Conservation (phyloP, 2,888 invertebrate genomes). For the Xestobium rufovillosum region DNA sequence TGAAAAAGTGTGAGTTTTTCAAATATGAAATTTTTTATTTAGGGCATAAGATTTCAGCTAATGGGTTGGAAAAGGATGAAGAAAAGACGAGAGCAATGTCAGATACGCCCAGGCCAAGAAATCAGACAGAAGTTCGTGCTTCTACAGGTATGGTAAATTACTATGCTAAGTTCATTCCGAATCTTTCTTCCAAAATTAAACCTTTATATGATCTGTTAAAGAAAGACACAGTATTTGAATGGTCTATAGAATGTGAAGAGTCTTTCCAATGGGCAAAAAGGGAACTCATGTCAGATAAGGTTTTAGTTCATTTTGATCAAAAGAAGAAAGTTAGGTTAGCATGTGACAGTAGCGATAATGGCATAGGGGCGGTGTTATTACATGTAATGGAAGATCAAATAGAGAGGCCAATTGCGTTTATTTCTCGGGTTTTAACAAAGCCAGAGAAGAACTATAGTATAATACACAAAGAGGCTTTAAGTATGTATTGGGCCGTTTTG, state of each 20-base stretch:
- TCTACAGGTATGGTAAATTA: slow-evolving; percentile 35
- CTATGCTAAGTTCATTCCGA: slow-evolving; percentile 34
- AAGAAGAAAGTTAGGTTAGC: slow-evolving; percentile 12
- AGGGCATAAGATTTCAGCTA: no score
- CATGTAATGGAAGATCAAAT: slow-evolving; percentile 16
- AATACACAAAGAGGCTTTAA: slow-evolving; percentile 19
- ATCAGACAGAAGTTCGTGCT: slow-evolving; percentile 24
- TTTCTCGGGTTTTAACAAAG: slow-evolving; percentile 17
- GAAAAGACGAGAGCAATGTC: no score
- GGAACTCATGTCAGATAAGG: slow-evolving; percentile 18
- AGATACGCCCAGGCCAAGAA: slow-evolving; percentile 23
- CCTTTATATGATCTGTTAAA: slow-evolving; percentile 34
- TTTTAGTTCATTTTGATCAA: slow-evolving; percentile 12
- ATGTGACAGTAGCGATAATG: slow-evolving; percentile 14
- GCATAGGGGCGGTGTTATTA: slow-evolving; percentile 15
- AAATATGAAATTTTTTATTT: slow-evolving; percentile 25
- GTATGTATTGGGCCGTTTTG: slow-evolving; percentile 18
- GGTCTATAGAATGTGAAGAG: slow-evolving; percentile 28
- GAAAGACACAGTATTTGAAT: slow-evolving; percentile 24
- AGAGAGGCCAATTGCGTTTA: slow-evolving; percentile 20
- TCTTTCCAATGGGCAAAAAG: slow-evolving; percentile 31
- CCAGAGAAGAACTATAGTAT: slow-evolving; percentile 16
- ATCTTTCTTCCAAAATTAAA: slow-evolving; percentile 25
- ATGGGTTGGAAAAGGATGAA: no score
- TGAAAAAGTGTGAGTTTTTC: slow-evolving; percentile 29